These are phyloP conservation scores for Ormyrus nitidulus DNA, from an alignment of 2,888 invertebrate species.

Conservation along the genomic window DNA sequence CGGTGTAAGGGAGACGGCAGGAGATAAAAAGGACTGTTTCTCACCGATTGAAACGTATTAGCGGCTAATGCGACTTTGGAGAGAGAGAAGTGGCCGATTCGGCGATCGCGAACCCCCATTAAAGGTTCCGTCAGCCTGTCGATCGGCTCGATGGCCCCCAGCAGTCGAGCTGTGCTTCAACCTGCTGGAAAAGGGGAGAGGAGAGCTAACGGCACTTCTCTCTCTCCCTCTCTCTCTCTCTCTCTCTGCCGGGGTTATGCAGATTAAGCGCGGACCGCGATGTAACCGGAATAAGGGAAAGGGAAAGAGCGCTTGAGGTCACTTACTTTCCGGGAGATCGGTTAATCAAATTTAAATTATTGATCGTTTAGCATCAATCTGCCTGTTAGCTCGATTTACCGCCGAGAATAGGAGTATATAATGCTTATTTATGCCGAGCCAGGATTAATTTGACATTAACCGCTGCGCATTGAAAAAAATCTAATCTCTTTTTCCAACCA, in stretches of 20 bases:
- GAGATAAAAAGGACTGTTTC: slow-evolving; percentile 3
- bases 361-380: no score
- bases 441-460: no score
- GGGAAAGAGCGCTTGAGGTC: slow-evolving; percentile 13
- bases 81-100: not conserved
- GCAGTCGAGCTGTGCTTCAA: not conserved
- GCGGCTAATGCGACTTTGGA: slow-evolving; percentile 14
- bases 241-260: slow-evolving; percentile 31
- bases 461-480: no score
- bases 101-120: not conserved
- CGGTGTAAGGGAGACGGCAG: not conserved
- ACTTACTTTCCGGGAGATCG: not conserved
- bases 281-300: slow-evolving; percentile 36
- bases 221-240: no score
- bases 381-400: not conserved
- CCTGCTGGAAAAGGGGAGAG: slow-evolving; percentile 1
- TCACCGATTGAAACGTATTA: slow-evolving; percentile 28
- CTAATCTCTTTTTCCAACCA: no score
- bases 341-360: not conserved
- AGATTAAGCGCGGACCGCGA: slow-evolving; percentile 35
- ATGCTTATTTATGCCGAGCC: no score
- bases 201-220: slow-evolving; percentile 15
- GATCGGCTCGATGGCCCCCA: not conserved
- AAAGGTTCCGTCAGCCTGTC: slow-evolving; percentile 3
- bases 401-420: not conserved